Conservation (phyloP, 2,113 vertebrate genomes). For the Datnioides undecimradiatus region DNA sequence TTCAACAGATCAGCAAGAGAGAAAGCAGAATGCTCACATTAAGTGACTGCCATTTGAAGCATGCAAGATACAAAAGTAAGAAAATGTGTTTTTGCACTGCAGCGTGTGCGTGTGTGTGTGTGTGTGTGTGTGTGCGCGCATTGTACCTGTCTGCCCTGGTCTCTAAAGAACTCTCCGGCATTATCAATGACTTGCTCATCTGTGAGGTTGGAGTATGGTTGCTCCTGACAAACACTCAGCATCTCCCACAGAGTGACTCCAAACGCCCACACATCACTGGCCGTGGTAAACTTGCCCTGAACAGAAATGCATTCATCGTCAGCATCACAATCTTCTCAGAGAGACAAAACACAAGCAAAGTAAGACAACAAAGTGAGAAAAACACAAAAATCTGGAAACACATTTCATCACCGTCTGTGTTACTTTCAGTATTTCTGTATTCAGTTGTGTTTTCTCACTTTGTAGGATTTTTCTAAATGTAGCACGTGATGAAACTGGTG, state of each 20-base stretch:
- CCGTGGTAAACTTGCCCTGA: slow-evolving; percentile 94
- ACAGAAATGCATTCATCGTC: background rate
- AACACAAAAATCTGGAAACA: background rate
- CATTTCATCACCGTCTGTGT: too few relatives aligned
- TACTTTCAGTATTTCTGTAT: too few relatives aligned
- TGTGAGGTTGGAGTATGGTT: slow-evolving; percentile 92
- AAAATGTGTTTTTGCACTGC: too few relatives aligned
- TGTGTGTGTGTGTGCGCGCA: background rate
- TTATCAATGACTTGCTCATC: slow-evolving; percentile 96
- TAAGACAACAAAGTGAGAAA: too few relatives aligned
- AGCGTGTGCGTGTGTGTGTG: background rate
- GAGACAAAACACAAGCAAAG: background rate
- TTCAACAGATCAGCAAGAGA: background rate
- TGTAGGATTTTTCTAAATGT: too few relatives aligned
- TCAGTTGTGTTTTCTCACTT: too few relatives aligned
- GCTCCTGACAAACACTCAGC: slow-evolving; percentile 92
- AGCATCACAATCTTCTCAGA: background rate
- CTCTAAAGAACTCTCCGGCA: slow-evolving; percentile 92
- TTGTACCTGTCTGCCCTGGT: slow-evolving; percentile 91
- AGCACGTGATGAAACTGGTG: too few relatives aligned
- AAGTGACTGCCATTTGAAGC: background rate
- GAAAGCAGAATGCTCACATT: background rate
- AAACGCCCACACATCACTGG: slow-evolving; percentile 95
- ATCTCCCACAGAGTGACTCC: slow-evolving; percentile 96
- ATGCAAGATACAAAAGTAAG: background rate